phyloP scores from a whole-genome alignment of 2,113 vertebrate genomes.

The Thermophis baileyi region DNA sequence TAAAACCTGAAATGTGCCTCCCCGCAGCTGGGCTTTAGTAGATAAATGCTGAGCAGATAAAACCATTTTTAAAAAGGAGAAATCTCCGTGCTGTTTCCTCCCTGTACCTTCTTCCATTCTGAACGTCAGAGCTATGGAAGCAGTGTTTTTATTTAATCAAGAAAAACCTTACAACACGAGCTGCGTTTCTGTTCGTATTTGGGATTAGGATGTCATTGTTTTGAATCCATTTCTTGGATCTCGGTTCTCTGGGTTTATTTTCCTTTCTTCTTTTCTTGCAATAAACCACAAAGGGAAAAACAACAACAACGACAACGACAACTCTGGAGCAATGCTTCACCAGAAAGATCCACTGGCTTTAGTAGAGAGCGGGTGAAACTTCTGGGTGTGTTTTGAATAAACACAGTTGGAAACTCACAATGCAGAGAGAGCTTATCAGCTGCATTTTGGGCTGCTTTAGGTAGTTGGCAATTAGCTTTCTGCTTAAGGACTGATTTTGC shows the following conservation, averaged over 20 bases:
- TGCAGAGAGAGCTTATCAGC: constrained; percentile 51
- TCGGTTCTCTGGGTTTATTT: background rate
- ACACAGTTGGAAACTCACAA: background rate
- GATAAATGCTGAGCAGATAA: background rate
- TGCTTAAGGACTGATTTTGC: constrained; percentile 58
- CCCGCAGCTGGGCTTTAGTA: background rate
- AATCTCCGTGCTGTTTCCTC: background rate
- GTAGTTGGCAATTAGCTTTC: constrained; percentile 24
- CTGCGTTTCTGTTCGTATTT: background rate
- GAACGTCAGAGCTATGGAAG: background rate
- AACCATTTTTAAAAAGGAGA: background rate
- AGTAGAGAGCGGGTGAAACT: background rate
- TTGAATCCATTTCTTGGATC: background rate
- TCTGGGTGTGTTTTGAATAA: background rate
- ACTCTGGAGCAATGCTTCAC: background rate
- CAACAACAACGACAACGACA: background rate
- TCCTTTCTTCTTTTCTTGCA: background rate
- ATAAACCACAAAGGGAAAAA: background rate
- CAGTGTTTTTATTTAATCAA: background rate
- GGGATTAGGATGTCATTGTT: background rate
- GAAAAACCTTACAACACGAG: background rate
- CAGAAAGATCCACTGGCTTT: background rate
- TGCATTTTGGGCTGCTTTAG: constrained; percentile 51
- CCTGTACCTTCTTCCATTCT: background rate
- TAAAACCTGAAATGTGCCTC: background rate